phyloP scores from a whole-genome alignment of 2,888 invertebrate genomes.

The Petrophora chlorosata region DNA sequence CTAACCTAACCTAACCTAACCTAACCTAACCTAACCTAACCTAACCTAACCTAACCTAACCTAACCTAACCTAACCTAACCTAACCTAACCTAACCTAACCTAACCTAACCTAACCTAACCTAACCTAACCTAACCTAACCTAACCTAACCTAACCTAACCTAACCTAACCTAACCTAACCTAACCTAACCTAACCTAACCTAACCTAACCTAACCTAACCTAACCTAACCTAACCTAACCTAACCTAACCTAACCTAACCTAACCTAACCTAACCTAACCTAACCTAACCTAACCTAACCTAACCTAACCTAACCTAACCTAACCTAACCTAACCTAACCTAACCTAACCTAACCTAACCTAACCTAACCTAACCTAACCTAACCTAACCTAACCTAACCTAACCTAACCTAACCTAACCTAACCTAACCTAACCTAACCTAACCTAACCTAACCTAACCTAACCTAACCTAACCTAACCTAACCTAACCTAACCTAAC shows the following conservation, averaged over 20 bases:
- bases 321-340: conserved; percentile 31
- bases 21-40: conserved; percentile 30
- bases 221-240: conserved; percentile 29
- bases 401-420: conserved; percentile 29
- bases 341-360: conserved; percentile 35
- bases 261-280: conserved; percentile 36
- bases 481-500: conserved; percentile 35
- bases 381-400: conserved; percentile 29
- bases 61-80: conserved; percentile 31
- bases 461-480: conserved; percentile 34
- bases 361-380: conserved; percentile 33
- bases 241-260: conserved; percentile 41
- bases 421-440: conserved; percentile 31
- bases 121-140: conserved; percentile 22
- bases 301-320: conserved; percentile 34
- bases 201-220: conserved; percentile 27
- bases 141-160: conserved; percentile 26
- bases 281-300: conserved; percentile 34
- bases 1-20: conserved; percentile 16
- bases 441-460: conserved; percentile 33
- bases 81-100: conserved; percentile 26
- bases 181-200: conserved; percentile 27
- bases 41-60: conserved; percentile 26
- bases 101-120: conserved; percentile 29
- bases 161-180: conserved; percentile 26